Evolutionary conservation across 2,113 vertebrate genomes (phyloP).

Genomic region (Osmerus eperlanus): DNA sequence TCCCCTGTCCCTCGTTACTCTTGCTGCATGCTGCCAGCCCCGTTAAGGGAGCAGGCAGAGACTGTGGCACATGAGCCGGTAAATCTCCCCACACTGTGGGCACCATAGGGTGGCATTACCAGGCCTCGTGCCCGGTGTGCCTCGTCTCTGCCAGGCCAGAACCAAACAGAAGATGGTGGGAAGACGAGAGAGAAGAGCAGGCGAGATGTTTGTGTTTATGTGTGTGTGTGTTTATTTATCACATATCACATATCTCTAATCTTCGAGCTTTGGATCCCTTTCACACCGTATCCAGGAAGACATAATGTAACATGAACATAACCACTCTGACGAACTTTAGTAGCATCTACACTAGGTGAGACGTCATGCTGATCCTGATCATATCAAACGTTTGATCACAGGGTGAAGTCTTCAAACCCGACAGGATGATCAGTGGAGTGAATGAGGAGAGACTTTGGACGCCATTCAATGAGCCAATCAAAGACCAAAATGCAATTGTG

Average conservation of each 20-base stretch:
- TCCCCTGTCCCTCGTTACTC: background rate
- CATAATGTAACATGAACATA: no score
- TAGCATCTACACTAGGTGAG: background rate
- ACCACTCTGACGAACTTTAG: no score
- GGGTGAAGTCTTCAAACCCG: background rate
- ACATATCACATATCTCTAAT: no score
- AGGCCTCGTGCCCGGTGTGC: slow-evolving; percentile 36
- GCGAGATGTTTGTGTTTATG: background rate
- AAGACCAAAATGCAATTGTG: slow-evolving; percentile 12
- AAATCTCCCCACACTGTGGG: slow-evolving; percentile 63
- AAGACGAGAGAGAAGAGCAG: background rate
- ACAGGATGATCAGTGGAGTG: background rate
- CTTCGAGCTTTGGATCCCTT: no score
- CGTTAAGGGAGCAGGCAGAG: slow-evolving; percentile 53
- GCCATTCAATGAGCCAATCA: slow-evolving; percentile 35
- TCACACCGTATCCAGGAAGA: no score
- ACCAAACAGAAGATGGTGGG: slow-evolving; percentile 6
- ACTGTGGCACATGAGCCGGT: slow-evolving; percentile 69
- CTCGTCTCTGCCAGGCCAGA: slow-evolving; percentile 22
- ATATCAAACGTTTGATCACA: background rate
- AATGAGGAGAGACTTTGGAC: slow-evolving; percentile 21
- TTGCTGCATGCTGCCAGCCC: slow-evolving; percentile 32
- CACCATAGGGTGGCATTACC: slow-evolving; percentile 26
- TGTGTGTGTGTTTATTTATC: no score
- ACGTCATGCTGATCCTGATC: background rate